Evolutionary conservation across 2,888 invertebrate genomes (phyloP).

Genomic region (Brachyptera risi): DNA sequence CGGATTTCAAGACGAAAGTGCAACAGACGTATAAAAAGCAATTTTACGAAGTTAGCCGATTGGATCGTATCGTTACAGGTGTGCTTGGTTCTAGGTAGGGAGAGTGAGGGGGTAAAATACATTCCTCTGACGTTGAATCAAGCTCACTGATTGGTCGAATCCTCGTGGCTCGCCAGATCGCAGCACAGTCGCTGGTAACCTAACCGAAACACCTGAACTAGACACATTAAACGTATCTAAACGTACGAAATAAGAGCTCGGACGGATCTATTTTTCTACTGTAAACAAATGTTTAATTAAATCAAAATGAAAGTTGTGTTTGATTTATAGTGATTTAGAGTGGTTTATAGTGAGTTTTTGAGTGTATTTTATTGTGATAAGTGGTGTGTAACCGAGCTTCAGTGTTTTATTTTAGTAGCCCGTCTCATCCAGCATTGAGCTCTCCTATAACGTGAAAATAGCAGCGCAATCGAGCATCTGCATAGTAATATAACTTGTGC

Average conservation of each 20-base stretch:
- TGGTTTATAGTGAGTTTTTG: neutral
- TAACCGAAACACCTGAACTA: constrained; percentile 6
- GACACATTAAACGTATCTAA: no score
- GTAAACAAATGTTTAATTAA: neutral
- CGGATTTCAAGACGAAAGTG: neutral
- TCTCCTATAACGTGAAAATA: no score
- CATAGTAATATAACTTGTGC: neutral
- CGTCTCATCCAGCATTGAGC: no score
- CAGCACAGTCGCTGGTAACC: constrained; percentile 9
- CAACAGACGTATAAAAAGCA: neutral
- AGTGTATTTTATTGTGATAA: neutral
- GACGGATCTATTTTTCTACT: no score
- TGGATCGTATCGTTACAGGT: neutral
- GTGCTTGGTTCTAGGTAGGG: neutral
- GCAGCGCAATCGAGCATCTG: neutral
- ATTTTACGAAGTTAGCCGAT: constrained; percentile 3
- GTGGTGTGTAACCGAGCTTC: neutral
- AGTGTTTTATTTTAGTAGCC: no score
- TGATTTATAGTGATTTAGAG: no score
- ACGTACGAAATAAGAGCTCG: no score
- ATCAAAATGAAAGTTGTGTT: no score
- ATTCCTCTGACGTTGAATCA: neutral
- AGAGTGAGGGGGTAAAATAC: neutral
- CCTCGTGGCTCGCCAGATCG: constrained; percentile 3
- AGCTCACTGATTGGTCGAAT: constrained; percentile 1